phyloP scores from a whole-genome alignment of 1,140 invertebrate species.

The Panagrolaimus sp. region DNA sequence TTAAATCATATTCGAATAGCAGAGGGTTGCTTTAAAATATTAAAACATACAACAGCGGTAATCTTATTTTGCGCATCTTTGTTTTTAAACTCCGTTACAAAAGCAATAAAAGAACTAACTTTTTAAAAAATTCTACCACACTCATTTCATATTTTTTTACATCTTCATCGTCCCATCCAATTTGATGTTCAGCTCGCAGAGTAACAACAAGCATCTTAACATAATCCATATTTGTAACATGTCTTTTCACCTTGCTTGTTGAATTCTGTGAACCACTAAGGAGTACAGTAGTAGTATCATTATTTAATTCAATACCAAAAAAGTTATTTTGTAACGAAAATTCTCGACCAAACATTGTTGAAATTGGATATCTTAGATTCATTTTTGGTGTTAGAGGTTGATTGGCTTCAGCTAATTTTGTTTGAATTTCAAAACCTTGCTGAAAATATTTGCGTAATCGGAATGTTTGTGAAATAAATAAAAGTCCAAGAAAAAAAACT shows the following conservation, averaged over 20 bases:
- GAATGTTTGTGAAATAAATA: too few relatives aligned
- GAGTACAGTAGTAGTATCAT: slow-evolving; percentile 18
- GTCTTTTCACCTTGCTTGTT: not conserved
- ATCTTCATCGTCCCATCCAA: slow-evolving; percentile 31
- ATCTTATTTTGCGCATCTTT: too few relatives aligned
- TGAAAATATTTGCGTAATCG: too few relatives aligned
- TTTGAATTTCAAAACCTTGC: slow-evolving; percentile 41
- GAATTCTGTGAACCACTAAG: too few relatives aligned
- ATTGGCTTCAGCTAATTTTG: slow-evolving; percentile 8
- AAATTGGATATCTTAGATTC: slow-evolving; percentile 44
- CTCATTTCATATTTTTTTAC: slow-evolving; percentile 37
- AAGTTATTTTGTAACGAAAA: slow-evolving; percentile 50
- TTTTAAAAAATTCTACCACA: slow-evolving; percentile 36
- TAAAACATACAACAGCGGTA: too few relatives aligned
- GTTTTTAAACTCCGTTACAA: too few relatives aligned
- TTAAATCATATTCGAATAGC: too few relatives aligned
- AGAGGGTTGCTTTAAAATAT: too few relatives aligned
- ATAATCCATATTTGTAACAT: slow-evolving; percentile 26
- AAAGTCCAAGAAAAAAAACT: slow-evolving; percentile 6
- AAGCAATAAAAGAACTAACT: slow-evolving; percentile 18
- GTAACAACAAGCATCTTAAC: slow-evolving; percentile 36
- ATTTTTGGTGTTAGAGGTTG: slow-evolving; percentile 28
- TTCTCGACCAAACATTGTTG: slow-evolving; percentile 37
- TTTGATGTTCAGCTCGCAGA: slow-evolving; percentile 36
- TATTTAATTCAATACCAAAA: slow-evolving; percentile 43